A percentile compares a stretch with the other conserved stretches of the same genome.
phyloP scores from a whole-genome alignment of 1,140 invertebrate genomes.

The Drosophila triauraria region DNA sequence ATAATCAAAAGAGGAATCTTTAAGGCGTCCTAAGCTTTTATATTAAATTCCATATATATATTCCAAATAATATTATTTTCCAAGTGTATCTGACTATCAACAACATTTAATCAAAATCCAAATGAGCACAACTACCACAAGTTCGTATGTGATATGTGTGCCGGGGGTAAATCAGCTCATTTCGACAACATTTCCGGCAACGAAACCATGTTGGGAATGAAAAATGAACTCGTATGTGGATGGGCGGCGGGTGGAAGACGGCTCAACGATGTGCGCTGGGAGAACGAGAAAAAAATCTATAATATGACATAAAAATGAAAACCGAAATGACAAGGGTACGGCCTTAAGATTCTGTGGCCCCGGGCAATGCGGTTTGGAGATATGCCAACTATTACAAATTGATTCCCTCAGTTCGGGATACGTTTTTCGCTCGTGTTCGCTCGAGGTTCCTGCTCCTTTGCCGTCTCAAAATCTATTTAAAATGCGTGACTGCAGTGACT shows the following conservation, averaged over 20 bases:
- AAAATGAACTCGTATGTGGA: conserved; percentile 66
- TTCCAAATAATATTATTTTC: background rate
- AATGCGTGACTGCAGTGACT: conserved; percentile 60
- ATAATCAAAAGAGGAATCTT: no score
- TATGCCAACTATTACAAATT: conserved; percentile 83
- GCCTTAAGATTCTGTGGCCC: conserved; percentile 48
- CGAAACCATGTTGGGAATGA: conserved; percentile 79
- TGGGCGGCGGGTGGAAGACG: background rate
- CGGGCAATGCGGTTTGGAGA: conserved; percentile 72
- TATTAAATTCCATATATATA: no score
- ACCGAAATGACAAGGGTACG: conserved; percentile 77
- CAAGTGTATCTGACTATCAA: conserved; percentile 39
- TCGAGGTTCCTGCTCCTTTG: conserved; percentile 2
- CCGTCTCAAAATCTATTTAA: conserved; percentile 41
- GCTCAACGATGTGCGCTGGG: conserved; percentile 14
- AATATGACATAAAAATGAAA: conserved; percentile 83
- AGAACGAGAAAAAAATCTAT: conserved; percentile 56
- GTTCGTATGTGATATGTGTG: conserved; percentile 31
- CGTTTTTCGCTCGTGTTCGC: conserved; percentile 28
- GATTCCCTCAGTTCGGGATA: conserved; percentile 62
- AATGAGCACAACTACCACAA: conserved; percentile 39
- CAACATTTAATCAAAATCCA: conserved; percentile 74
- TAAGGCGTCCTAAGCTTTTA: no score
- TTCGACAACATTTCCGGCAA: conserved; percentile 80
- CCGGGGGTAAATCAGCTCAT: conserved; percentile 70